phyloP scores from a whole-genome alignment of 2,113 vertebrate genomes.

The Corydoras sp. region DNA sequence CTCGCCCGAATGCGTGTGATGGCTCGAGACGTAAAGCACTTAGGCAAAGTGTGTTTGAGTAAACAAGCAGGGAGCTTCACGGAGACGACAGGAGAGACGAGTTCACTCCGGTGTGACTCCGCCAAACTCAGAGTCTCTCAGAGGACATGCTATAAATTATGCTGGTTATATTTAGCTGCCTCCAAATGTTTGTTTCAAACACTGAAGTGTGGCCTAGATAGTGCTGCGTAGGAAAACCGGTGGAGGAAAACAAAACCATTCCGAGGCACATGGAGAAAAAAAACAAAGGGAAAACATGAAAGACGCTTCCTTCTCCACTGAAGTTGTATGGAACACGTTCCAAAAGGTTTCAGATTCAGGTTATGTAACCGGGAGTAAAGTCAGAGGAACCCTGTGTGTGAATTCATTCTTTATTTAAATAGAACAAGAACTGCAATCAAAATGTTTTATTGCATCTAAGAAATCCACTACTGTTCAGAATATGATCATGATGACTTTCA shows the following conservation, averaged over 20 bases:
- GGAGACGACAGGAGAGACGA: conserved; percentile 26
- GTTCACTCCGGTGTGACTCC: conserved; percentile 29
- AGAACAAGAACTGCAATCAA: too few species aligned
- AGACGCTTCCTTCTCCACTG: neutral
- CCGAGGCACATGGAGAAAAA: conserved; percentile 8
- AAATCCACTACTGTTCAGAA: too few species aligned
- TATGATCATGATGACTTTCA: too few species aligned
- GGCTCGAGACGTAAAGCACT: neutral
- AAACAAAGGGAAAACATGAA: neutral
- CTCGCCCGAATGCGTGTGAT: neutral
- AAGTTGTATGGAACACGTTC: conserved; percentile 1
- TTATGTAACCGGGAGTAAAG: conserved; percentile 17
- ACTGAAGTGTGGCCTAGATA: conserved; percentile 43
- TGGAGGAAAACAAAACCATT: conserved; percentile 35
- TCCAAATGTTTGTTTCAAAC: conserved; percentile 40
- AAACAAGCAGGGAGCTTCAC: conserved; percentile 8
- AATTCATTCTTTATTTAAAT: too few species aligned
- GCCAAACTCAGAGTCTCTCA: conserved; percentile 38
- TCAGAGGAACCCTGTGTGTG: neutral
- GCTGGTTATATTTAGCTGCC: conserved; percentile 42
- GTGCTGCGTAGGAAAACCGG: conserved; percentile 26
- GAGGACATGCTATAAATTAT: conserved; percentile 41
- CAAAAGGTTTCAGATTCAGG: neutral
- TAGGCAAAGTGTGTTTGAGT: conserved; percentile 9
- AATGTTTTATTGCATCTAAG: too few species aligned